Percentiles rank a stretch among this genome's conserved stretches.
Evolutionary conservation across 2,113 vertebrate species (phyloP).

Genomic region (Trichomycterus rosablanca): DNA sequence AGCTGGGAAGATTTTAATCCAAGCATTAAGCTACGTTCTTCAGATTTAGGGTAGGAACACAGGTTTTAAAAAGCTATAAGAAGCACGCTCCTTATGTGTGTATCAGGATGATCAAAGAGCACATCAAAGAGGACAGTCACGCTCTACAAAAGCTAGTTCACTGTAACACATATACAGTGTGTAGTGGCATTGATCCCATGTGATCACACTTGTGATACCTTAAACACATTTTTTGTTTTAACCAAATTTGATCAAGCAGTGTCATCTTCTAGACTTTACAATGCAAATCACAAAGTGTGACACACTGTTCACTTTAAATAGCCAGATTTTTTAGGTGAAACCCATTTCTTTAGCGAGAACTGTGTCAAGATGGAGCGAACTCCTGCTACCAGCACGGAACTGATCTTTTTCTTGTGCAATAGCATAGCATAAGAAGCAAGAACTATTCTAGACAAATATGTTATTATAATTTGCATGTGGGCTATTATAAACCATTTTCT

Average conservation of each 20-base stretch:
- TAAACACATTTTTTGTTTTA: constrained; percentile 29
- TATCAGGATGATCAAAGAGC: no score
- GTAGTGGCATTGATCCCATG: constrained; percentile 14
- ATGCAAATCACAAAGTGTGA: constrained; percentile 19
- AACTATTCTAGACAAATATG: constrained; percentile 16
- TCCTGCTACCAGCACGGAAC: constrained; percentile 3
- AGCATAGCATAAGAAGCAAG: constrained; percentile 3
- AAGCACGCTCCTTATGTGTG: no score
- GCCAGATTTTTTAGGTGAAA: constrained; percentile 8
- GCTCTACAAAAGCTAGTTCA: not conserved
- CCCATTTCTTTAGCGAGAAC: constrained; percentile 16
- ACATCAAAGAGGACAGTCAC: constrained; percentile 13
- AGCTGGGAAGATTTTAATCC: no score
- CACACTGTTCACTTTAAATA: constrained; percentile 13
- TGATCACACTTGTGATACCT: constrained; percentile 25
- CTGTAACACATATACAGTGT: constrained; percentile 9
- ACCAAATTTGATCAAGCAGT: constrained; percentile 13
- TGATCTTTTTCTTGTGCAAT: not conserved
- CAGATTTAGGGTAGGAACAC: no score
- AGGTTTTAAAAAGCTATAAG: no score
- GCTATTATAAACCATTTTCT: not conserved
- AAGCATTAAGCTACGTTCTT: no score
- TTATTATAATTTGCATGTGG: not conserved
- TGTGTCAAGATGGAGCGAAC: constrained; percentile 23
- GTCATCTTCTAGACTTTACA: constrained; percentile 24